These are phyloP conservation scores for Hipposideros armiger DNA, from an alignment of 2,113 vertebrate genomes.

Conservation along the genomic window DNA sequence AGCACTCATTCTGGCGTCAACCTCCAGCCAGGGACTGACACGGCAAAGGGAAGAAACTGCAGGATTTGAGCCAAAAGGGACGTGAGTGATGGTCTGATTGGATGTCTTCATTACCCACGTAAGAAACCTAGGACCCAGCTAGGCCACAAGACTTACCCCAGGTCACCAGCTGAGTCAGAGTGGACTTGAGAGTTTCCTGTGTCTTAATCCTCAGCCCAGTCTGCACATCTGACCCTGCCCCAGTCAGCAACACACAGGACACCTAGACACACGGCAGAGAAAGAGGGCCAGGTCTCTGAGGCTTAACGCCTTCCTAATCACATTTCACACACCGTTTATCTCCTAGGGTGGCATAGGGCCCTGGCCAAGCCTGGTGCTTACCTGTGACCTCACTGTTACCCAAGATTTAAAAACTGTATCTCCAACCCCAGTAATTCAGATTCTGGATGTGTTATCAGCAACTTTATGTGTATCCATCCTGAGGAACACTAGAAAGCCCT, in stretches of 20 bases:
- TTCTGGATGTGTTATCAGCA: neutral
- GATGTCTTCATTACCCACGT: neutral
- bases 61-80: neutral
- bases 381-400: neutral
- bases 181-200: neutral
- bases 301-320: neutral
- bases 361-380: neutral
- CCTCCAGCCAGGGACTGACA: neutral
- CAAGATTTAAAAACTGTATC: neutral
- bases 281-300: neutral
- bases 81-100: neutral
- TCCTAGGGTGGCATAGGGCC: neutral
- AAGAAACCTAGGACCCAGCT: neutral
- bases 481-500: conserved; percentile 10
- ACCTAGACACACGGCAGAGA: rapidly evolving
- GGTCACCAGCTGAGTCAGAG: neutral
- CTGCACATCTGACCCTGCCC: neutral
- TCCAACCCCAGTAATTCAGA: neutral
- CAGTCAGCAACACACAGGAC: neutral
- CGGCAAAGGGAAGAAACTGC: neutral
- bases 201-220: neutral
- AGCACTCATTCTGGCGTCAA: neutral
- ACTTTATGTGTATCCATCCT: neutral
- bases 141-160: neutral
- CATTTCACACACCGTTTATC: neutral